These are phyloP conservation scores for Emys orbicularis DNA, from an alignment of 2,797 vertebrate genomes.

Conservation along the genomic window DNA sequence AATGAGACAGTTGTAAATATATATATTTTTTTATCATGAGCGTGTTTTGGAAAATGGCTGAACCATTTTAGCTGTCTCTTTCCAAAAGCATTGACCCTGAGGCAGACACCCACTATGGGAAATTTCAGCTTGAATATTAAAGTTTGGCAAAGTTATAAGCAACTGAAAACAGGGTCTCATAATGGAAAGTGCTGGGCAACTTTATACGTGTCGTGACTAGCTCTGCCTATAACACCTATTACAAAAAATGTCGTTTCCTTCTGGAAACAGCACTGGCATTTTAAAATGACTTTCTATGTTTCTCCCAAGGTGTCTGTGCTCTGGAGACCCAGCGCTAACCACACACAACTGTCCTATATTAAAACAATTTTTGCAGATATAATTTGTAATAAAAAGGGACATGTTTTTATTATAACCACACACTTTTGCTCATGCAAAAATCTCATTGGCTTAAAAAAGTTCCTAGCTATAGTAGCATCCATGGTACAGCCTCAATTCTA, in stretches of 20 bases:
- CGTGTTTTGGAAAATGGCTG: too few relatives aligned
- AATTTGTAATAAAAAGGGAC: neutral
- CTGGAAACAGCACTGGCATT: neutral
- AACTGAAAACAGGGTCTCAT: too few relatives aligned
- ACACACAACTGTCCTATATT: neutral
- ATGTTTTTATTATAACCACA: neutral
- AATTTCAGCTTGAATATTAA: too few relatives aligned
- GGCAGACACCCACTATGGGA: too few relatives aligned
- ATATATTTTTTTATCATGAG: too few relatives aligned
- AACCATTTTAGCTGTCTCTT: too few relatives aligned
- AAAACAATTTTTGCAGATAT: neutral
- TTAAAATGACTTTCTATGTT: neutral
- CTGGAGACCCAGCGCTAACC: neutral
- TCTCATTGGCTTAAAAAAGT: neutral
- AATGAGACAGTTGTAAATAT: too few relatives aligned
- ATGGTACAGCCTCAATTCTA: neutral
- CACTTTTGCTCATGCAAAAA: neutral
- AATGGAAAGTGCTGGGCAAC: too few relatives aligned
- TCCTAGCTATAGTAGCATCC: neutral
- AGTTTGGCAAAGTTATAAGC: too few relatives aligned
- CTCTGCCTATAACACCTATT: neutral
- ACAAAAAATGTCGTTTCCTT: neutral
- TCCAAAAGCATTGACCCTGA: too few relatives aligned
- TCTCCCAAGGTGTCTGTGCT: neutral
- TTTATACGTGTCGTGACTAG: too few relatives aligned